Percentiles rank a stretch among this genome's conserved stretches.
These are phyloP conservation scores for Ctenicera cuprea DNA, from an alignment of 2,888 invertebrate species.

Conservation along the genomic window DNA sequence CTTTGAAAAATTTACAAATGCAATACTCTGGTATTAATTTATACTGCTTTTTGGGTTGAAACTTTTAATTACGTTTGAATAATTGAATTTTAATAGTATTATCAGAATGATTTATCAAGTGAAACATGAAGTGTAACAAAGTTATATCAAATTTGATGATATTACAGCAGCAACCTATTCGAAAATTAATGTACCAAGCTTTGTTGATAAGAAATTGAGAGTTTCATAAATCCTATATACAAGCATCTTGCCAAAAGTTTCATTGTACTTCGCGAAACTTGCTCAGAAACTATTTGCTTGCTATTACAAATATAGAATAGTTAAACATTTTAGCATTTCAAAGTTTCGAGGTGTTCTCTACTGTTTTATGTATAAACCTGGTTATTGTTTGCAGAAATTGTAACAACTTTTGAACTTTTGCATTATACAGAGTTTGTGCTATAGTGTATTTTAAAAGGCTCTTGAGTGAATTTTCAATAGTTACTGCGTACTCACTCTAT, in stretches of 20 bases:
- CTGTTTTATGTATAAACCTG: neutral
- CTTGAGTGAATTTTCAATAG: neutral
- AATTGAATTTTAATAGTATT: too few species aligned
- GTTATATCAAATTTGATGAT: too few species aligned
- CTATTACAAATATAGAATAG: neutral
- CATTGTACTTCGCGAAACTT: neutral
- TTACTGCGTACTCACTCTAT: neutral
- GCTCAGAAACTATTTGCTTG: conserved; percentile 13
- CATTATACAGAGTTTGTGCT: neutral
- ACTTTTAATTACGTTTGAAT: too few species aligned
- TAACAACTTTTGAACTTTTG: neutral
- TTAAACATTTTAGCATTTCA: conserved; percentile 18
- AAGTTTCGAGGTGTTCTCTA: conserved; percentile 3
- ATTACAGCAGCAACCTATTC: too few species aligned
- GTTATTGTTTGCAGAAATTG: neutral
- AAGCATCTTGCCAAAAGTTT: conserved; percentile 8
- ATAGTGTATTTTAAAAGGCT: neutral
- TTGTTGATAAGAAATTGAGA: too few species aligned
- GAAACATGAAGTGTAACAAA: too few species aligned
- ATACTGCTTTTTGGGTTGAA: too few species aligned
- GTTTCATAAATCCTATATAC: neutral
- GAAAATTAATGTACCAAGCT: too few species aligned
- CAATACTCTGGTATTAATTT: too few species aligned
- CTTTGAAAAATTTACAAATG: too few species aligned
- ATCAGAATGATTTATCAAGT: too few species aligned